Conservation (phyloP, 2,113 vertebrate genomes). For the Empidonax traillii region DNA sequence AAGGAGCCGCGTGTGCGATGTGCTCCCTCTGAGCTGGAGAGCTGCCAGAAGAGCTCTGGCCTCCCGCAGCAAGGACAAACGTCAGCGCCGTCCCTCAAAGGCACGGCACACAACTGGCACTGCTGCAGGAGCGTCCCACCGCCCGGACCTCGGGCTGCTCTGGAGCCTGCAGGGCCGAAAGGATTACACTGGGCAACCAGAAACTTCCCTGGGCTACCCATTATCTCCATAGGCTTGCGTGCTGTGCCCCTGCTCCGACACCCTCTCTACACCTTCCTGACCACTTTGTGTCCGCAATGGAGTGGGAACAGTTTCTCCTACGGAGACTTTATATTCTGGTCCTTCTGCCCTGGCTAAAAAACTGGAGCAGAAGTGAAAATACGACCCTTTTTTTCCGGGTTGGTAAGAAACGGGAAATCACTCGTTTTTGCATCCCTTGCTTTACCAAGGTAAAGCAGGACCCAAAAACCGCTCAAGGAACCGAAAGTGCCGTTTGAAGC, state of each 20-base stretch:
- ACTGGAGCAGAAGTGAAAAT: not conserved
- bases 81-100: not conserved
- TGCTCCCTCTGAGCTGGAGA: not conserved
- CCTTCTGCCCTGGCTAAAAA: not conserved
- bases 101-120: not conserved
- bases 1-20: not conserved
- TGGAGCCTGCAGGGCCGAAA: not conserved
- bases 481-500: not conserved
- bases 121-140: not conserved
- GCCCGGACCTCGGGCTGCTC: not conserved
- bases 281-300: not conserved
- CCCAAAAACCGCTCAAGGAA: not conserved
- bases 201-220: not conserved
- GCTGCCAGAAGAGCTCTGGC: conserved; percentile 1
- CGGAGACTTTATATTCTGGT: not conserved
- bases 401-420: not conserved
- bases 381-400: not conserved
- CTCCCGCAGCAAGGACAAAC: conserved; percentile 5
- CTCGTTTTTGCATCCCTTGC: not conserved
- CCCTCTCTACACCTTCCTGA: not conserved
- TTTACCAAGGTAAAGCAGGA: not conserved
- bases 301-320: not conserved
- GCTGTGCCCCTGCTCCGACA: not conserved
- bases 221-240: not conserved
- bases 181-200: not conserved